These are phyloP conservation scores for Erebia epiphron DNA, from an alignment of 2,888 invertebrate species.

Conservation along the genomic window DNA sequence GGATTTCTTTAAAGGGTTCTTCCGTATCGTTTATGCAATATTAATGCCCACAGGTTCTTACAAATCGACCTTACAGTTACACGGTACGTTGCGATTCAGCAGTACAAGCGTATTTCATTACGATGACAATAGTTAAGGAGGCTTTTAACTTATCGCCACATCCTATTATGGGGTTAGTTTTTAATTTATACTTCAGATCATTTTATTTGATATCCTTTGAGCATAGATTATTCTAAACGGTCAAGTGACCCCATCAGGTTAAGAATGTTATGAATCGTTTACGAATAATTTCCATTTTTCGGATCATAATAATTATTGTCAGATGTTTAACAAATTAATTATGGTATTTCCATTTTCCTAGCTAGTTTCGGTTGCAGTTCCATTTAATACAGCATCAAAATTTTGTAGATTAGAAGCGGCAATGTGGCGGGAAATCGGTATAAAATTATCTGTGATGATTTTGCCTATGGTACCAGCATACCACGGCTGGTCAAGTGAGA, in stretches of 20 bases:
- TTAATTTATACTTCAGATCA: background rate
- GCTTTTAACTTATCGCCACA: slow-evolving; percentile 72
- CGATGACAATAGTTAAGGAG: slow-evolving; percentile 65
- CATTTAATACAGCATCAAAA: background rate
- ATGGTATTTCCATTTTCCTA: no score
- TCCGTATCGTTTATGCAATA: background rate
- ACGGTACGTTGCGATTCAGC: slow-evolving; percentile 83
- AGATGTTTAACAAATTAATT: no score
- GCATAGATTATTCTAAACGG: background rate
- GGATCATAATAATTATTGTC: no score
- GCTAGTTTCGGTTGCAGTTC: background rate
- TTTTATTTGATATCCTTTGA: background rate
- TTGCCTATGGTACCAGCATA: slow-evolving; percentile 78
- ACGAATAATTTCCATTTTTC: no score
- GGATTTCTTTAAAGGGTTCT: no score
- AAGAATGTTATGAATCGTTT: no score
- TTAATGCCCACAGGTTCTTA: slow-evolving; percentile 63
- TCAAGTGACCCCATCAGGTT: no score
- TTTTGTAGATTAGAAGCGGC: slow-evolving; percentile 75
- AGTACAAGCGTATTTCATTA: slow-evolving; percentile 76
- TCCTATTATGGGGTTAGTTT: slow-evolving; percentile 68
- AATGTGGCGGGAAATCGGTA: slow-evolving; percentile 85
- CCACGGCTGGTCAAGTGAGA: slow-evolving; percentile 80
- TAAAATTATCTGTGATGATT: slow-evolving; percentile 79
- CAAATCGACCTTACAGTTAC: slow-evolving; percentile 80